Percentiles rank a stretch among this genome's conserved stretches.
phyloP scores from a whole-genome alignment of 2,113 vertebrate genomes.

The Anarrhichthys ocellatus region DNA sequence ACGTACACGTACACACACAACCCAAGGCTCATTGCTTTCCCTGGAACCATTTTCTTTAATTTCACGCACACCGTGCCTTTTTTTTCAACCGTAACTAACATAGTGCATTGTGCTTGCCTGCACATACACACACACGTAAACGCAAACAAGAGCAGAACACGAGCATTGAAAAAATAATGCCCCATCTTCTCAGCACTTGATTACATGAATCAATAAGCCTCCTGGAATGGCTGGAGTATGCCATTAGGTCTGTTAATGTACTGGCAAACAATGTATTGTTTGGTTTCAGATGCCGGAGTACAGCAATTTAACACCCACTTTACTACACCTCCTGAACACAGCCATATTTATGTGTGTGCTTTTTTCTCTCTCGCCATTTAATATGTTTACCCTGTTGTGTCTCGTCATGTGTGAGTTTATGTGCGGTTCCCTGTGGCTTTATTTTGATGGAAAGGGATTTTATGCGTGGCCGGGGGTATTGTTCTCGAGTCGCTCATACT shows the following conservation, averaged over 20 bases:
- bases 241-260: conserved; percentile 68
- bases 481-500: background rate
- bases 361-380: conserved; percentile 40
- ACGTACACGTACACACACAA: conserved; percentile 20
- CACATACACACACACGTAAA: conserved; percentile 12
- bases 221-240: conserved; percentile 59
- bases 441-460: conserved; percentile 27
- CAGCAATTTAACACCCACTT: conserved; percentile 66
- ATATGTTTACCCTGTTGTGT: conserved; percentile 46
- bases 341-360: conserved; percentile 52
- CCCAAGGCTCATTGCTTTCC: conserved; percentile 3
- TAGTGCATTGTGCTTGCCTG: background rate
- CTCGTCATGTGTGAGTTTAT: conserved; percentile 33
- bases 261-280: conserved; percentile 68
- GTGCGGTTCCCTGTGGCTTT: conserved; percentile 16
- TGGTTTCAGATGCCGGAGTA: conserved; percentile 54
- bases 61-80: conserved; percentile 54
- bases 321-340: conserved; percentile 53
- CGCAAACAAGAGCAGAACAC: conserved; percentile 42
- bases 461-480: background rate
- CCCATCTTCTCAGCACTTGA: conserved; percentile 61
- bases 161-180: conserved; percentile 53
- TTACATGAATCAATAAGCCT: conserved; percentile 69
- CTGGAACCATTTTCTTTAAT: conserved; percentile 49
- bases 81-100: conserved; percentile 32